Evolutionary conservation across 1,140 invertebrate species (phyloP).

Genomic region (Pogonomyrmex californicus): DNA sequence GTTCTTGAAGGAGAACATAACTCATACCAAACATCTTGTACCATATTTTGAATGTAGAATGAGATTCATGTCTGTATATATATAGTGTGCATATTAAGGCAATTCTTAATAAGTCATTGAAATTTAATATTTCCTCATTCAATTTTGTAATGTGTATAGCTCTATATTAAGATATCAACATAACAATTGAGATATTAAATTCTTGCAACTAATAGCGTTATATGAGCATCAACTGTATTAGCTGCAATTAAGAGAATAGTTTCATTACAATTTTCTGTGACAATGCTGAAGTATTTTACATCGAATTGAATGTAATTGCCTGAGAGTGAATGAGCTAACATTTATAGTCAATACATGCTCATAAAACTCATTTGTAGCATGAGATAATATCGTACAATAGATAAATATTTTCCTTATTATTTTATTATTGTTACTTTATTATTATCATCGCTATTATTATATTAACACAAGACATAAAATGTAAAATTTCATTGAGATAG

Average conservation of each 20-base stretch:
- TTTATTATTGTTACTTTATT: conserved; percentile 48
- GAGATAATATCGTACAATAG: conserved; percentile 44
- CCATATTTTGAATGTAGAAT: conserved; percentile 60
- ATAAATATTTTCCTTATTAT: conserved; percentile 42
- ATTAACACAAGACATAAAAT: conserved; percentile 11
- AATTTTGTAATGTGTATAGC: conserved; percentile 48
- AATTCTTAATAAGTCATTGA: conserved; percentile 61
- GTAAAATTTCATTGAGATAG: conserved; percentile 17
- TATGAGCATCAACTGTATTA: conserved; percentile 17
- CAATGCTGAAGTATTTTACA: conserved; percentile 69
- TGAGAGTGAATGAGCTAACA: conserved; percentile 64
- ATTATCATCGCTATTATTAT: conserved; percentile 54
- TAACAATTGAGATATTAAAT: background rate
- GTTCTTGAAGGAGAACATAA: conserved; percentile 16
- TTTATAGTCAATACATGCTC: conserved; percentile 66
- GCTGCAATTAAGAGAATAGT: conserved; percentile 39
- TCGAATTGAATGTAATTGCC: conserved; percentile 53
- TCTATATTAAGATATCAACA: conserved; percentile 47
- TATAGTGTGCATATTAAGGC: conserved; percentile 57
- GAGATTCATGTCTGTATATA: conserved; percentile 47
- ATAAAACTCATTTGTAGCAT: conserved; percentile 50
- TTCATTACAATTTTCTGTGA: conserved; percentile 42
- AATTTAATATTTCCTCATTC: conserved; percentile 45
- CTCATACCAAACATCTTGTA: conserved; percentile 37
- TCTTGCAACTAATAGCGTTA: background rate